Base-by-base conservation (phyloP, 2,113 vertebrate species). In the Mixornis gularis region DNA sequence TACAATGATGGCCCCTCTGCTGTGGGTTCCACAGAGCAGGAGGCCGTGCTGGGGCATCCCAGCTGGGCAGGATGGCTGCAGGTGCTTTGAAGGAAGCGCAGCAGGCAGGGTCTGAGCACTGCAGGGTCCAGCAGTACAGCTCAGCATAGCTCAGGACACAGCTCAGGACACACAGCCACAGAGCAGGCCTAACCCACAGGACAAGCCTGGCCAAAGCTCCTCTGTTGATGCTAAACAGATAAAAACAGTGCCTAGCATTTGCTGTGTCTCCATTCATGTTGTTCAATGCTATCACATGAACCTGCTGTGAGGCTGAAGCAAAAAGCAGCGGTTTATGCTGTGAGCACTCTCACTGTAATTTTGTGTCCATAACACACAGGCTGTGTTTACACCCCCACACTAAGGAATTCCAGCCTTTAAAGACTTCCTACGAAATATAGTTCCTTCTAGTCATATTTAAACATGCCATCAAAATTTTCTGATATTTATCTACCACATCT, bases 11-110 rank as follows among this genome's bases (percentile, higher is more conserved):
- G 18, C 32, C 53, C 17, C 48, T 66, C 14, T 53, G 22, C 34
- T 26, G 55, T 20, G 60, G 19, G 3, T 5, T 29, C 58, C 1
- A 0, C 4, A 22, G 65, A 38, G 46, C 40, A 43, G 1, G 1
- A 71, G 64, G 55, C 36, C 0, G 4, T 1, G 1, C 44, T 53
- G 53, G 55, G 34, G 3, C 40, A 66, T 5, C 21, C n/a, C 49
- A 36, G 74, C 56, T 40, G 4, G 1, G 29, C 41, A 48, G 38
- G 18, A 40, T 0, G 0, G 40, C 29, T 6, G 2, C 0, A 0
- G 11, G n/a, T 1, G 0, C 36, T 12, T 4, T n/a, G 52, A 48
- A 30, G 44, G 18, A 55, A 34, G 41, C 46, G 22, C 73, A 52
- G 22, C 0, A 0, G 36, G 78, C 68, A 62, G 0, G 0, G 2